Base-by-base conservation (phyloP, 2,888 invertebrate genomes). In the Bimastos eiseni region DNA sequence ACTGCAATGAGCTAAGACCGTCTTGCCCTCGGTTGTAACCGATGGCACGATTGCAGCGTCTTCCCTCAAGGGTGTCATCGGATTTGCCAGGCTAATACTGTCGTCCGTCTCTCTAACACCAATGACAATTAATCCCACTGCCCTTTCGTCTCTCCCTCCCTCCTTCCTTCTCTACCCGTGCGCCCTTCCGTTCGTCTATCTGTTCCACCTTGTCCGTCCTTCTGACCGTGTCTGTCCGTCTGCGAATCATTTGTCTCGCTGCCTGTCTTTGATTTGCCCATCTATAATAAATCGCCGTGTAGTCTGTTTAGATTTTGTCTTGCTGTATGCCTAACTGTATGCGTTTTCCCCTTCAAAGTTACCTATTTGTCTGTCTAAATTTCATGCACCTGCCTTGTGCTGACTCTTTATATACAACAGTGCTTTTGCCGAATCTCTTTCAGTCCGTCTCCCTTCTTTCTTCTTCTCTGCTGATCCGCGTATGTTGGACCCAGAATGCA, bases 31-130 rank as follows among this genome's bases (percentile, higher is more conserved):
- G n/a, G 70, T 70, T n/a, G n/a, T n/a, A n/a, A n/a, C n/a, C 30
- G n/a, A 70, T n/a, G 70, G 13, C 70, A n/a, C 30, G 30, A 8
- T n/a, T 19, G 70, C 2, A 1, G 24, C 11, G 70, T 70, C n/a
- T 8, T 8, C 30, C n/a, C 70, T n/a, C 70, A n/a, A 70, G 70
- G 70, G 70, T n/a, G 11, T 70, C 70, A n/a, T 70, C 70, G 70
- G 70, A 70, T 70, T 70, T 70, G 70, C 70, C 70, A n/a, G 70
- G 30, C n/a, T 70, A 70, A 70, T 70, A 70, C 70, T 2, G 8
- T 70, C 70, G 70, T 70, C n/a, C n/a, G n/a, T 70, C 70, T 70
- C n/a, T n/a, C 70, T n/a, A 70, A n/a, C 70, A 70, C 70, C 70
- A 70, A 30, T 30, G 70, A 30, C 70, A 70, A 70, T 70, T 70